Evolutionary conservation across 2,113 vertebrate genomes (phyloP).

Genomic region (Willisornis vidua): DNA sequence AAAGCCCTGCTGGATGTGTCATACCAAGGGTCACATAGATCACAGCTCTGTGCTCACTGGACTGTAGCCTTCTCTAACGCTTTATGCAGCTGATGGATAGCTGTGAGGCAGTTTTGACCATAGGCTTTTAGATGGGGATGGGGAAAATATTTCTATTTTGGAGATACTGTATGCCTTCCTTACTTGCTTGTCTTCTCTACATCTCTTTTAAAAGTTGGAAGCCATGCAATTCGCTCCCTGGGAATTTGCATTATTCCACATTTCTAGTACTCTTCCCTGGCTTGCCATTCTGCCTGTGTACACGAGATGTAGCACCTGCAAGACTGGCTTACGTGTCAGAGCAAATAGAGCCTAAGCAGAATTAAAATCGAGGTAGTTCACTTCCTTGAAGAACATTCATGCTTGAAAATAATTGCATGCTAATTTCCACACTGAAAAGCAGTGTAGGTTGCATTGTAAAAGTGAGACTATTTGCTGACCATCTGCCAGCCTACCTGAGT

Average conservation of each 20-base stretch:
- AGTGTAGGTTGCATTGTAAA: conserved; percentile 44
- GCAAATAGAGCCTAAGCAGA: conserved; percentile 32
- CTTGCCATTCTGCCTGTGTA: conserved; percentile 38
- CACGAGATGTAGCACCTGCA: not conserved
- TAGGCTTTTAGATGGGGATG: not conserved
- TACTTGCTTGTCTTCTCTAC: not conserved
- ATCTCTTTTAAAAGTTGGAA: conserved; percentile 24
- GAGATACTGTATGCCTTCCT: not conserved
- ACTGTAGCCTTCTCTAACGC: not conserved
- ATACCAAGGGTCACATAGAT: not conserved
- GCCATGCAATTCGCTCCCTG: not conserved
- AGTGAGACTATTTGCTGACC: conserved; percentile 47
- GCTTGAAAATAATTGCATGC: conserved; percentile 33
- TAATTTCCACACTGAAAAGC: conserved; percentile 35
- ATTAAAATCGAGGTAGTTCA: conserved; percentile 13
- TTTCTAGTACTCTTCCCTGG: conserved; percentile 41
- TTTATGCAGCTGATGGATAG: not conserved
- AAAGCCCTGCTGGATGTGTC: not conserved
- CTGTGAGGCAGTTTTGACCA: not conserved
- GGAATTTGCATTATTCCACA: conserved; percentile 14
- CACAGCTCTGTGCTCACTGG: not conserved
- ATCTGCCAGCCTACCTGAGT: conserved; percentile 58
- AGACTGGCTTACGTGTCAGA: not conserved
- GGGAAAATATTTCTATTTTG: not conserved
- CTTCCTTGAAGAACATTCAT: not conserved